phyloP scores from a whole-genome alignment of 2,888 invertebrate species.

The Trichopria drosophilae region DNA sequence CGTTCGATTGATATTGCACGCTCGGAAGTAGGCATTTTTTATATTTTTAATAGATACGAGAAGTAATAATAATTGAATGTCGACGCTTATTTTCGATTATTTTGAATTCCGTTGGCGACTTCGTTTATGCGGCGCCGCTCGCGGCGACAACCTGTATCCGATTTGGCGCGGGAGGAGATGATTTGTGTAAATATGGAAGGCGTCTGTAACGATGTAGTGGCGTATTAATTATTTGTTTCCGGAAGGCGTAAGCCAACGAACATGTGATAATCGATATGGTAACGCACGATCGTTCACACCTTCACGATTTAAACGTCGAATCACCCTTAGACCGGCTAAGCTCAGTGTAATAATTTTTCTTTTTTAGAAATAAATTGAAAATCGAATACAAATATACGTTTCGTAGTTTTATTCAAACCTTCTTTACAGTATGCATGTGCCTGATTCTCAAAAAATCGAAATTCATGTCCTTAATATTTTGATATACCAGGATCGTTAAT shows the following conservation, averaged over 20 bases:
- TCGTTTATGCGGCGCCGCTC: no score
- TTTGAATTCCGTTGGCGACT: no score
- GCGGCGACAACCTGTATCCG: no score
- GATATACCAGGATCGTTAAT: no score
- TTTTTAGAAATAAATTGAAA: constrained; percentile 50
- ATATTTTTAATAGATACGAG: no score
- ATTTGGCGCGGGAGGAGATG: constrained; percentile 22
- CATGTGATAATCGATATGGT: constrained; percentile 51
- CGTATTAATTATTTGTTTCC: constrained; percentile 30
- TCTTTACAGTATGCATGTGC: no score
- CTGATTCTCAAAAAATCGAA: no score
- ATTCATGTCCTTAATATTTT: no score
- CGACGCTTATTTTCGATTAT: no score
- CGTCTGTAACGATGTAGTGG: constrained; percentile 24
- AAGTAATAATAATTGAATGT: no score
- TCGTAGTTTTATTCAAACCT: not conserved
- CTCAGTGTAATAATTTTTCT: constrained; percentile 46
- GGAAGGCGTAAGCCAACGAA: constrained; percentile 40
- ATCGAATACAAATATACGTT: constrained; percentile 35
- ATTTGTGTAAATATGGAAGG: constrained; percentile 13
- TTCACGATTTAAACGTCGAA: constrained; percentile 45
- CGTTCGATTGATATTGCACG: no score
- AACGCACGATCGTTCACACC: constrained; percentile 45
- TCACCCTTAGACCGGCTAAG: constrained; percentile 39
- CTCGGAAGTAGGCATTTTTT: no score